Evolutionary conservation across 2,888 invertebrate species (phyloP).

Genomic region (Lagria hirta): DNA sequence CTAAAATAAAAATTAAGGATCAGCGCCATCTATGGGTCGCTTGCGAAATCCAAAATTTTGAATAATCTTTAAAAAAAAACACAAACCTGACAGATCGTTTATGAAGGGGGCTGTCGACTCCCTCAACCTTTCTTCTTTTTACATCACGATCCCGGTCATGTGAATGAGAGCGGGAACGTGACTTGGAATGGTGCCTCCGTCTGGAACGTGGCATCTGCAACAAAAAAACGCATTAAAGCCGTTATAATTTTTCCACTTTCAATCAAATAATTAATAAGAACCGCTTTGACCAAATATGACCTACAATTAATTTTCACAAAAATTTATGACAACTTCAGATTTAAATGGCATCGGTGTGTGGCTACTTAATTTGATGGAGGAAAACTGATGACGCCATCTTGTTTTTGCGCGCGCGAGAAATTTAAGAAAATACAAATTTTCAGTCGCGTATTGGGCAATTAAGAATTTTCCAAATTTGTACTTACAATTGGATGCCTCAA

Average conservation of each 20-base stretch:
- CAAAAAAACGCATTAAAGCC: background rate
- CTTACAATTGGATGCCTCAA: conserved; percentile 50
- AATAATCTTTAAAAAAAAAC: too few species aligned
- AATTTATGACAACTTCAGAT: too few species aligned
- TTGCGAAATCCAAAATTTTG: too few species aligned
- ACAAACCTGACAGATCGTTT: conserved; percentile 66
- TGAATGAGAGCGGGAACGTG: conserved; percentile 61
- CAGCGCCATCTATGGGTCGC: too few species aligned
- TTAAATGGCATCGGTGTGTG: too few species aligned
- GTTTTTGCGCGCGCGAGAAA: conserved; percentile 1
- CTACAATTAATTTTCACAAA: too few species aligned
- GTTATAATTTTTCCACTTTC: too few species aligned
- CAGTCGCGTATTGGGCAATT: background rate
- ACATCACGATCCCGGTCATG: conserved; percentile 70
- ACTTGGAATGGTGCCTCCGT: conserved; percentile 75
- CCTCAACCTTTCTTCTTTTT: conserved; percentile 72
- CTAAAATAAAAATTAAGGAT: too few species aligned
- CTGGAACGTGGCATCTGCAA: conserved; percentile 81
- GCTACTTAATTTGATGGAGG: too few species aligned
- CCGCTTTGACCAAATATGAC: too few species aligned
- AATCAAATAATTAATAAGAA: too few species aligned
- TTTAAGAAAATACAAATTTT: conserved; percentile 8
- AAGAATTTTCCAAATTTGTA: conserved; percentile 26
- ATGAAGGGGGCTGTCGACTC: conserved; percentile 57
- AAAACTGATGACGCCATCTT: too few species aligned